Evolutionary conservation across 2,797 vertebrate species (phyloP).

Genomic region (Otolemur crassicaudatus): DNA sequence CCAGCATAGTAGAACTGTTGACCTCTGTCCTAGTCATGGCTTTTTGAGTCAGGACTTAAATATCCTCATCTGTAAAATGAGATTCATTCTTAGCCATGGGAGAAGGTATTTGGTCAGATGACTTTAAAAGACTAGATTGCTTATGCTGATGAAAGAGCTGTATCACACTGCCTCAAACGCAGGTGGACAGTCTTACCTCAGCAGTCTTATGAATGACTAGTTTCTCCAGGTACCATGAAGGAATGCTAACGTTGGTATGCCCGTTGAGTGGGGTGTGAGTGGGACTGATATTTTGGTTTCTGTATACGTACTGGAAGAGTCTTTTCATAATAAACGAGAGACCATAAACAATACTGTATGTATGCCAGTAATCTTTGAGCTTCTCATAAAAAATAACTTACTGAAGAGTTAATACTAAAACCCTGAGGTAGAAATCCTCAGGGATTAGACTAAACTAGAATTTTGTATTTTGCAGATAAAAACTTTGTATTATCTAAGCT

Average conservation of each 20-base stretch:
- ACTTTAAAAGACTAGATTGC: background rate
- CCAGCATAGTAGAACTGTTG: background rate
- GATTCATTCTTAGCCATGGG: background rate
- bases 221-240: background rate
- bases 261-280: background rate
- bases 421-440: background rate
- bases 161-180: background rate
- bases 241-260: background rate
- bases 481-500: background rate
- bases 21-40: background rate
- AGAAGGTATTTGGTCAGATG: background rate
- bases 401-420: conserved; percentile 13
- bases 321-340: conserved; percentile 74
- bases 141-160: background rate
- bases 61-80: background rate
- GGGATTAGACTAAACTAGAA: background rate
- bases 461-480: background rate
- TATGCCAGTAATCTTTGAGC: conserved; percentile 58
- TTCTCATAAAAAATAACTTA: conserved; percentile 47
- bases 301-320: conserved; percentile 55
- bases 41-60: background rate
- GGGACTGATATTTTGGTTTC: conserved; percentile 33
- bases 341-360: conserved; percentile 19
- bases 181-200: background rate
- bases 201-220: background rate